phyloP scores from a whole-genome alignment of 1,140 invertebrate species.

The Solen grandis region DNA sequence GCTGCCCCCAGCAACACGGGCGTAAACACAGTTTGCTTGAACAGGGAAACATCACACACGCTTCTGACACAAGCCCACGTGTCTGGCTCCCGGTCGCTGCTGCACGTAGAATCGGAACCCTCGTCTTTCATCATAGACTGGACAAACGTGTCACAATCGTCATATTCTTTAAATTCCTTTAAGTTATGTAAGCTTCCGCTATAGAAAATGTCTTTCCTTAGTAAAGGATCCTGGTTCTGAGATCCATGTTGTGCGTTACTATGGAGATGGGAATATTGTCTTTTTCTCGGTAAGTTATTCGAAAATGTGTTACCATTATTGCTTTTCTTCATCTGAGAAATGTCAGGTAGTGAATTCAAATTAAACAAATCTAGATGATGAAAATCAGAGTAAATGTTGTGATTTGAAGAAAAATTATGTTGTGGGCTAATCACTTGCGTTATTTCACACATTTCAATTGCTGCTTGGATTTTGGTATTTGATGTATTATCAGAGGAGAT shows the following conservation, averaged over 20 bases:
- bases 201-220: constrained; percentile 18
- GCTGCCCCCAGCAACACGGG: constrained; percentile 33
- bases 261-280: background rate
- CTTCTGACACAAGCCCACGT: too few relatives aligned
- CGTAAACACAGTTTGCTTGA: constrained; percentile 19
- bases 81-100: background rate
- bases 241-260: background rate
- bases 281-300: background rate
- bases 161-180: background rate
- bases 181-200: constrained; percentile 2
- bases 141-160: background rate
- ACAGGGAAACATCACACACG: constrained; percentile 29
- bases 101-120: background rate
- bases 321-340: background rate
- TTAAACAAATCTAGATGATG: too few relatives aligned
- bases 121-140: constrained; percentile 3
- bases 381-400: too few relatives aligned
- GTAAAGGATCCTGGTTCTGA: background rate
- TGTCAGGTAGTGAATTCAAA: constrained; percentile 14
- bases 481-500: too few relatives aligned
- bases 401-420: too few relatives aligned
- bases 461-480: too few relatives aligned
- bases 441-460: too few relatives aligned
- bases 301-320: too few relatives aligned
- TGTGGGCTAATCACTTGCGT: too few relatives aligned